phyloP scores from a whole-genome alignment of 1,140 invertebrate genomes.

The Scylla paramamosain region DNA sequence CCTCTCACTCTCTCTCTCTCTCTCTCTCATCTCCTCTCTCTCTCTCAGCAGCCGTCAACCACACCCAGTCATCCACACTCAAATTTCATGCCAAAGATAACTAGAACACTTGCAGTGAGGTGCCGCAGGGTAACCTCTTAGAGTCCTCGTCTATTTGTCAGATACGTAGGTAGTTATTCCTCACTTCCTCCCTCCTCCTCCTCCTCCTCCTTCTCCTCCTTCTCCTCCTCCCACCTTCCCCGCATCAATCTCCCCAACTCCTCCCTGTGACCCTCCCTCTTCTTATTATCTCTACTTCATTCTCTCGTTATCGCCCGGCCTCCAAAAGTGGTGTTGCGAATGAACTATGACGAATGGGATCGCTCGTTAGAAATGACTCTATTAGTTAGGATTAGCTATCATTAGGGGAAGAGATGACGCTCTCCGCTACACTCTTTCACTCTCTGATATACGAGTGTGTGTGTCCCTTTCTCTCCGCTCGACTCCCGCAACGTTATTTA shows the following conservation, averaged over 20 bases:
- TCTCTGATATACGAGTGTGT: background rate
- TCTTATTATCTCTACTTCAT: background rate
- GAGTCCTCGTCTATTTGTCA: background rate
- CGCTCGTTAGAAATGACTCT: conserved; percentile 10
- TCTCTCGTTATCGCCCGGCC: background rate
- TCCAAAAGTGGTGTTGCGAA: background rate
- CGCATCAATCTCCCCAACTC: no score
- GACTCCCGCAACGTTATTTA: background rate
- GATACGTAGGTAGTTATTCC: background rate
- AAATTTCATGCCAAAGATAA: conserved; percentile 1
- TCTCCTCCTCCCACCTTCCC: background rate
- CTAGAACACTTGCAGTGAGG: background rate
- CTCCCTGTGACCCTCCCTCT: no score
- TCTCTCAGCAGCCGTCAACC: background rate
- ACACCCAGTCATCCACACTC: background rate
- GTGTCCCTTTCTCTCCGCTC: background rate
- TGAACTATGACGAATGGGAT: background rate
- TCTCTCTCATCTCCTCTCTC: no score
- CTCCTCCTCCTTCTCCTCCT: background rate
- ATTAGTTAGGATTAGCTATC: conserved; percentile 12
- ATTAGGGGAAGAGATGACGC: background rate
- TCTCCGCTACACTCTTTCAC: background rate
- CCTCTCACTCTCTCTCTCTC: no score
- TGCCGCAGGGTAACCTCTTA: background rate
- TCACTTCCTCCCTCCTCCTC: background rate